Base-by-base conservation (phyloP, 2,113 vertebrate genomes). In the Phoenicopterus ruber region DNA sequence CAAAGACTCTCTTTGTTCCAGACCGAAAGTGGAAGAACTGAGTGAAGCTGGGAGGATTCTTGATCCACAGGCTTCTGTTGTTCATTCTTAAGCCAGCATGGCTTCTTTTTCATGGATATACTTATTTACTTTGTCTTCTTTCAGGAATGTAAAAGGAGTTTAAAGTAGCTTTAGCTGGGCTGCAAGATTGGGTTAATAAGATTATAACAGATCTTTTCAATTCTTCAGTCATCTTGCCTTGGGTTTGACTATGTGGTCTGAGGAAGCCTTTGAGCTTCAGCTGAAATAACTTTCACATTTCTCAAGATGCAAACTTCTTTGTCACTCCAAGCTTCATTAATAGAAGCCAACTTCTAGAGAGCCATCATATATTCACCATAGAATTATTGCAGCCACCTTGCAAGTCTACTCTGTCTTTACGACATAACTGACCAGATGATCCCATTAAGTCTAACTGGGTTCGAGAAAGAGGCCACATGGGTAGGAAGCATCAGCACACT, bases 81-180 rank as follows among this genome's bases (percentile, higher is more conserved):
- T 52, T 86, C 92, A 69, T 82, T 36, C 59, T 85, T 96, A 97
- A 94, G 79, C 82, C 69, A 80, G 77, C 42, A 80, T 34, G n/a
- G 54, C 47, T 82, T 91, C 85, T 90, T 96, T 96, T 94, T 63
- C 74, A 81, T 47, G 82, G 86, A 93, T 97, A 89, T 96, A 88
- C 86, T 96, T 96, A 97, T 90, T 98, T 96, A 93, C 86, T 93
- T 94, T 96, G 90, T 94, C 96, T 98, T 96, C 94, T 94, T 96
- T 96, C 96, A 92, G 61, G 78, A 96, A 94, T 72, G 92, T 97
- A 97, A 97, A 97, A 95, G 71, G 89, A 95, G 94, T 96, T 97
- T 94, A 94, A 97, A 97, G 96, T 85, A 97, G 92, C 89, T 97
- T 97, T 97, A 81, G 86, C 91, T 72, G 84, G 96, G 83, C 92